Evolutionary conservation across 2,797 vertebrate genomes (phyloP).

Genomic region (Pseudochromis fuscus): DNA sequence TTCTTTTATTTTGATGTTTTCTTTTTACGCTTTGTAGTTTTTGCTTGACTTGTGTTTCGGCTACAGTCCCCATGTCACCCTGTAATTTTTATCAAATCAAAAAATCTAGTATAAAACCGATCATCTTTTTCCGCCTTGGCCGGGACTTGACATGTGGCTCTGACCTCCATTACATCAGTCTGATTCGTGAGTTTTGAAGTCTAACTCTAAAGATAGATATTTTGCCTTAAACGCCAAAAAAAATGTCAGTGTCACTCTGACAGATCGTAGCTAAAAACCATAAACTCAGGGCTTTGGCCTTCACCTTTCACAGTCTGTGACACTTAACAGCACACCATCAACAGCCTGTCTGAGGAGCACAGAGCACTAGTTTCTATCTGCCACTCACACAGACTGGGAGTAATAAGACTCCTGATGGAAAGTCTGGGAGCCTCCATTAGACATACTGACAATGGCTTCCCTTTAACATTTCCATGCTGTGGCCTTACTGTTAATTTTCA

Average conservation of each 20-base stretch:
- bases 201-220: conserved; percentile 20
- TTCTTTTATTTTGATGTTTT: too few species aligned
- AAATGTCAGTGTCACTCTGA: conserved; percentile 25
- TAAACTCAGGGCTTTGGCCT: conserved; percentile 12
- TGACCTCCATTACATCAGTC: conserved; percentile 5
- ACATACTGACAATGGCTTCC: conserved; percentile 17
- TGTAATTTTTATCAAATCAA: too few species aligned
- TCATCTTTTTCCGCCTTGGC: not conserved
- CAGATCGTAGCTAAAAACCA: conserved; percentile 17
- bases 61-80: too few species aligned
- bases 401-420: conserved; percentile 10
- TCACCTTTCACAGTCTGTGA: conserved; percentile 32
- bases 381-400: conserved; percentile 12
- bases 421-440: conserved; percentile 7
- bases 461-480: conserved; percentile 10
- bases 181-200: conserved; percentile 23
- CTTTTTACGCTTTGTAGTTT: too few species aligned
- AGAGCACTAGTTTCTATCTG: not conserved
- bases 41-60: too few species aligned
- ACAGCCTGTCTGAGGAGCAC: conserved; percentile 4
- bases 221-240: conserved; percentile 18
- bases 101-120: not conserved
- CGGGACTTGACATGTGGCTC: not conserved
- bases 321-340: conserved; percentile 32
- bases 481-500: conserved; percentile 31